Percentiles rank a stretch among this genome's conserved stretches.
phyloP scores from a whole-genome alignment of 2,797 vertebrate genomes.

The Malurus splendens region DNA sequence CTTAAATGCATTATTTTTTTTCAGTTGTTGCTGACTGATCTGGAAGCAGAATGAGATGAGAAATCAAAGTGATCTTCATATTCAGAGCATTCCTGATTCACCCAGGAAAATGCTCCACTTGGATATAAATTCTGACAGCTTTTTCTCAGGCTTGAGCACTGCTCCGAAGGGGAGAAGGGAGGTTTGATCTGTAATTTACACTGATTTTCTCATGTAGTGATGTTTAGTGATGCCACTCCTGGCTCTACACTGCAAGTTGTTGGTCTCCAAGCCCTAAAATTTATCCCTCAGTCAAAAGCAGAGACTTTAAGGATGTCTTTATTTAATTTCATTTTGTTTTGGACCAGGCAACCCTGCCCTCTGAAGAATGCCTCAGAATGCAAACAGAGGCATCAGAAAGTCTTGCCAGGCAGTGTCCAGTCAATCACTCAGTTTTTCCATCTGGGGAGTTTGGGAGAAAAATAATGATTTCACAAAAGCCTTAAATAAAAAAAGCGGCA shows the following conservation, averaged over 20 bases:
- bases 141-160: rapidly evolving
- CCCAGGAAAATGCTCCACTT: not conserved
- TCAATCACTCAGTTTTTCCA: not conserved
- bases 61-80: not conserved
- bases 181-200: not conserved
- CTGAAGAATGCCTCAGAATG: not conserved
- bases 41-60: not conserved
- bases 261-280: not conserved
- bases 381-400: not conserved
- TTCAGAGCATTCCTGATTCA: not conserved
- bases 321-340: not conserved
- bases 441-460: not conserved
- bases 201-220: rapidly evolving
- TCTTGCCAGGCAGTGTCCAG: not conserved
- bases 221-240: not conserved
- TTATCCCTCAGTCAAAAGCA: not conserved
- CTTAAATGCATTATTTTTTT: not conserved
- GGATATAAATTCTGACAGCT: not conserved
- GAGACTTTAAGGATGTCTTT: not conserved
- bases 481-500: not conserved
- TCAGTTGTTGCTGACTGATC: not conserved
- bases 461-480: not conserved
- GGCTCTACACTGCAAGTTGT: not conserved
- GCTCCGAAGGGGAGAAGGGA: not conserved
- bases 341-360: not conserved